Evolutionary conservation across 2,113 vertebrate species (phyloP).

Genomic region (Megaceryle maxima): DNA sequence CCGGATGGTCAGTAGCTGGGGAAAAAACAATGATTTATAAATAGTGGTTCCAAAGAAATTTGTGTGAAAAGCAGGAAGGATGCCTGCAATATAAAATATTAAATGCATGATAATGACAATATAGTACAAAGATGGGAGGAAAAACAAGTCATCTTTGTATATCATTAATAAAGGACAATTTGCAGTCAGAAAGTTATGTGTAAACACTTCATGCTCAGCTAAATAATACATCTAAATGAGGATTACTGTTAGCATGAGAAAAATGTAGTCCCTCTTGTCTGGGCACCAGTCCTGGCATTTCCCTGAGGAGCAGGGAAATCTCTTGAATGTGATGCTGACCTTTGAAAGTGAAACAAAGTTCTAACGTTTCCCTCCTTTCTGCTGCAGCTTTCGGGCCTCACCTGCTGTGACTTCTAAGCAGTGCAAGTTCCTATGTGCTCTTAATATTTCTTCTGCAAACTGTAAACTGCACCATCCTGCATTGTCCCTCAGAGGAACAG

Average conservation of each 20-base stretch:
- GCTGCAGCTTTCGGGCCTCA: neutral
- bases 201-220: neutral
- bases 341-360: neutral
- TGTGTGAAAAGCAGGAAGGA: neutral
- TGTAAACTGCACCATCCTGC: neutral
- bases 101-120: neutral
- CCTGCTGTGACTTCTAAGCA: neutral
- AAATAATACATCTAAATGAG: neutral
- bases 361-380: neutral
- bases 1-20: neutral
- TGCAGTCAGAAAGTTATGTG: neutral
- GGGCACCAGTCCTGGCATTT: neutral
- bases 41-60: neutral
- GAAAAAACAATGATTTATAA: neutral
- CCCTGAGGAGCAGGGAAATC: neutral
- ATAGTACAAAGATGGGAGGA: neutral
- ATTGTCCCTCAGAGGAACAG: neutral
- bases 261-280: neutral
- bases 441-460: neutral
- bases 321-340: fast-evolving
- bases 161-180: fast-evolving
- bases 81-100: neutral
- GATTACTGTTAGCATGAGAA: neutral
- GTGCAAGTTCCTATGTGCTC: neutral
- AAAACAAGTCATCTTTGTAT: neutral